Conservation (phyloP, 64 coral and sea anemone species). For the Trachythela sp. region DNA sequence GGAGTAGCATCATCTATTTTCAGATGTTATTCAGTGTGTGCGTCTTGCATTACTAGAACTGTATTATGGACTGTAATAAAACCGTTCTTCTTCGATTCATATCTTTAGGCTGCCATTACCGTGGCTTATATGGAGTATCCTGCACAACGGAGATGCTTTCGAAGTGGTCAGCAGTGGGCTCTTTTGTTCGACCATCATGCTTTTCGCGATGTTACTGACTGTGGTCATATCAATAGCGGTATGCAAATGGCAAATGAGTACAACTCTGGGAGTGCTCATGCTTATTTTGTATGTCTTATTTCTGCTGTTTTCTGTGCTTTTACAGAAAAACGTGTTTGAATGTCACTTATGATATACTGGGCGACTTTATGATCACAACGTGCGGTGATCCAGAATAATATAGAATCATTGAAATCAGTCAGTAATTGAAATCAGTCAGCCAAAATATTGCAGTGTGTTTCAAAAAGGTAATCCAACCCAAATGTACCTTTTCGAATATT, state of each 20-base stretch:
- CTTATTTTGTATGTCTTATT: conserved; percentile 68
- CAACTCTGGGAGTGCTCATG: conserved; percentile 65
- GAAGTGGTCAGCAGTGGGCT: conserved; percentile 56
- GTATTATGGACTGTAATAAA: neutral
- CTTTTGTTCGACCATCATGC: conserved; percentile 80
- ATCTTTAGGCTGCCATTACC: conserved; percentile 72
- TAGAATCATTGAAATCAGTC: too few species aligned
- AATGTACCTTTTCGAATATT: too few species aligned
- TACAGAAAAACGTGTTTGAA: conserved; percentile 36
- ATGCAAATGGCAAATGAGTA: conserved; percentile 85
- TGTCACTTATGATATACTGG: neutral
- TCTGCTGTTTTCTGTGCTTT: conserved; percentile 61
- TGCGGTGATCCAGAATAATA: too few species aligned
- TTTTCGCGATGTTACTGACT: conserved; percentile 75
- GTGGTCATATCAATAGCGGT: conserved; percentile 54
- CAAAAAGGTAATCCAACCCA: too few species aligned
- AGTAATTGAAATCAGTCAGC: too few species aligned
- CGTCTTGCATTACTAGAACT: too few species aligned
- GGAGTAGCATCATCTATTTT: too few species aligned
- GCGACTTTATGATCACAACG: too few species aligned
- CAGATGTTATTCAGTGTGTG: too few species aligned
- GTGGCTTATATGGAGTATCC: conserved; percentile 63
- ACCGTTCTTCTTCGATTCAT: neutral
- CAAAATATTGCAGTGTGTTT: too few species aligned
- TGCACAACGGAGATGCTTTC: conserved; percentile 37